phyloP scores from a whole-genome alignment of 2,797 vertebrate species.

The Lagocephalus sceleratus region DNA sequence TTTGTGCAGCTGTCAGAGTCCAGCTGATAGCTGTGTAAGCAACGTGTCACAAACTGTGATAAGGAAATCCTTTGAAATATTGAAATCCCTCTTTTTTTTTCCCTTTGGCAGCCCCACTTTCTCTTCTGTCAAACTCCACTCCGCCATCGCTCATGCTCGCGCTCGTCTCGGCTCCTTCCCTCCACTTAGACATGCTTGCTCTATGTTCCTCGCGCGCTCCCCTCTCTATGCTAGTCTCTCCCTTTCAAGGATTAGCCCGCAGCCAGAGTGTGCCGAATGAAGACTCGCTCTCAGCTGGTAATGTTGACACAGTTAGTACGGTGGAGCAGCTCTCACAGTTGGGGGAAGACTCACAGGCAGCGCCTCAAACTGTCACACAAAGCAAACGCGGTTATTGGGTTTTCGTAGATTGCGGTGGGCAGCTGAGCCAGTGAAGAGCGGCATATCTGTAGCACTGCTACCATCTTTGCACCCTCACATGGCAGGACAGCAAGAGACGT shows the following conservation, averaged over 20 bases:
- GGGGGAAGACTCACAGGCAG: slow-evolving; percentile 53
- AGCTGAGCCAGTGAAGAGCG: slow-evolving; percentile 28
- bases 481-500: no score
- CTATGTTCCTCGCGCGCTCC: slow-evolving; percentile 12
- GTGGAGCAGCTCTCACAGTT: slow-evolving; percentile 60
- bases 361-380: slow-evolving; percentile 64
- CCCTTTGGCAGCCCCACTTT: slow-evolving; percentile 16
- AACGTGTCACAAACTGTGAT: slow-evolving; percentile 74
- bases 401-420: slow-evolving; percentile 45
- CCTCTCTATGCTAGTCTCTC: slow-evolving; percentile 20
- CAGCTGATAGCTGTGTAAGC: slow-evolving; percentile 68
- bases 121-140: slow-evolving; percentile 43
- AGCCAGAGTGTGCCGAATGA: slow-evolving; percentile 56
- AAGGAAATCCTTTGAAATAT: slow-evolving; percentile 76
- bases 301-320: slow-evolving; percentile 69
- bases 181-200: slow-evolving; percentile 31
- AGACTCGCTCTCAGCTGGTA: slow-evolving; percentile 67
- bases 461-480: slow-evolving; percentile 2
- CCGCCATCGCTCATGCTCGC: slow-evolving; percentile 36
- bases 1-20: slow-evolving; percentile 77
- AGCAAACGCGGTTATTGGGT: slow-evolving; percentile 49
- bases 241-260: slow-evolving; percentile 60
- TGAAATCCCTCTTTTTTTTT: slow-evolving; percentile 50
- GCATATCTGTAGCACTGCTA: not conserved
- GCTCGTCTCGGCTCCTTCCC: slow-evolving; percentile 49